A percentile compares a stretch with the other conserved stretches of the same genome.
These are phyloP conservation scores for Labeo rohita DNA, from an alignment of 2,113 vertebrate species.

Conservation along the genomic window DNA sequence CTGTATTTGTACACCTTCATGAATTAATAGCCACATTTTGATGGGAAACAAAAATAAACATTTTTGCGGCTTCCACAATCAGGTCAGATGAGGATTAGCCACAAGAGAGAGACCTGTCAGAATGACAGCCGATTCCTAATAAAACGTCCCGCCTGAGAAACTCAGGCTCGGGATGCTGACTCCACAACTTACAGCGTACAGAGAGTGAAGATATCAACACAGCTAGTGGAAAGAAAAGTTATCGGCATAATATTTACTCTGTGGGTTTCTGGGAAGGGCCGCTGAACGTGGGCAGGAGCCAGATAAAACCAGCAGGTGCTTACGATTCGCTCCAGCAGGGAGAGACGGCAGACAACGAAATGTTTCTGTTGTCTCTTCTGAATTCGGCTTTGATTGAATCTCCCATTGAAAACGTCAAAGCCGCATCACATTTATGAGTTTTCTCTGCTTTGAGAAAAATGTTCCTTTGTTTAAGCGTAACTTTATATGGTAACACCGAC, in stretches of 20 bases:
- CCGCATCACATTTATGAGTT: constrained; percentile 12
- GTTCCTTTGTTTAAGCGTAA: constrained; percentile 1
- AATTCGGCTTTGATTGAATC: constrained; percentile 40
- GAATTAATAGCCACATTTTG: constrained; percentile 18
- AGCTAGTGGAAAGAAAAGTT: constrained; percentile 25
- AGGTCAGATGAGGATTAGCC: constrained; percentile 30
- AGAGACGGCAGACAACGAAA: constrained; percentile 26
- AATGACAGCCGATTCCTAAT: constrained; percentile 12
- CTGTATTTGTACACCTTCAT: constrained; percentile 24
- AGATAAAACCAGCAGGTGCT: constrained; percentile 50
- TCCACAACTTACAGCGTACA: background rate
- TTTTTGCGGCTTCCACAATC: constrained; percentile 18
- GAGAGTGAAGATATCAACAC: constrained; percentile 37
- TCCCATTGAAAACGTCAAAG: constrained; percentile 35
- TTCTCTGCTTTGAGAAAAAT: background rate
- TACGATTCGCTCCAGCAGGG: constrained; percentile 25
- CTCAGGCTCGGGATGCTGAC: background rate
- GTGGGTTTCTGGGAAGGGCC: constrained; percentile 46
- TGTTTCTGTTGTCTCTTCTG: constrained; percentile 32
- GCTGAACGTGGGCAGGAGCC: constrained; percentile 36
- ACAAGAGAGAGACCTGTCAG: constrained; percentile 4
- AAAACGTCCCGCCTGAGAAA: background rate
- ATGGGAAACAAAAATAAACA: constrained; percentile 30
- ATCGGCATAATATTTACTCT: constrained; percentile 48
- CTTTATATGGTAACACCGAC: constrained; percentile 42